These are phyloP conservation scores for Cheilosia urbana DNA, from an alignment of 2,888 invertebrate genomes.

Conservation along the genomic window DNA sequence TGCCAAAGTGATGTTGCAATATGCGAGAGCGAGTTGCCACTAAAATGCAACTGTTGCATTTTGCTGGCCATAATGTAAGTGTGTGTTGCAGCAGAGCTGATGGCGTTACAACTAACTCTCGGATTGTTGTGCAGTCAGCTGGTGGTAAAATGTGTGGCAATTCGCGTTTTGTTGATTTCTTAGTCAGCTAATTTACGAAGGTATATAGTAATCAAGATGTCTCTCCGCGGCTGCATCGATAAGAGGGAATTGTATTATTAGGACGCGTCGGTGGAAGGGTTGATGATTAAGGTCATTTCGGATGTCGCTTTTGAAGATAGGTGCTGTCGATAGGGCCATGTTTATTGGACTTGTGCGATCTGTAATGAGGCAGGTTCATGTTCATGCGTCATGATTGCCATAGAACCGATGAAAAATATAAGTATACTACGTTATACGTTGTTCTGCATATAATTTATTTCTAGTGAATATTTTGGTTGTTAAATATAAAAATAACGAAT, in stretches of 20 bases:
- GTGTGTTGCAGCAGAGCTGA: constrained; percentile 18
- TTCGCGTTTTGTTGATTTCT: constrained; percentile 21
- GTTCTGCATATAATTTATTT: too few species aligned
- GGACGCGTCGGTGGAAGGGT: not conserved
- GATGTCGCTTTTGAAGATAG: not conserved
- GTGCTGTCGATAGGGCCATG: not conserved
- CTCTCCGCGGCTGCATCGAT: constrained; percentile 16
- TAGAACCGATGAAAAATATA: too few species aligned
- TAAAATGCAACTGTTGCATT: constrained; percentile 27
- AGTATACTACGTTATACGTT: too few species aligned
- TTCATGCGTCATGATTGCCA: too few species aligned
- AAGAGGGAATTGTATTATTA: constrained; percentile 26
- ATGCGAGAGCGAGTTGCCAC: constrained; percentile 7
- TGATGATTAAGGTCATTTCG: not conserved
- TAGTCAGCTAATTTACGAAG: constrained; percentile 37
- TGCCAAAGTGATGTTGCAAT: constrained; percentile 33
- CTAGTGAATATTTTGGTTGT: too few species aligned
- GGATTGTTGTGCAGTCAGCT: constrained; percentile 45
- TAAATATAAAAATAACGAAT: too few species aligned
- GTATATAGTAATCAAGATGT: constrained; percentile 46
- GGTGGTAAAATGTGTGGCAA: constrained; percentile 29
- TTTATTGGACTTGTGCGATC: too few species aligned
- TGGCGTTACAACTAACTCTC: constrained; percentile 36
- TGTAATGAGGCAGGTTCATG: too few species aligned
- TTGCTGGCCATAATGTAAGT: constrained; percentile 19